These are phyloP conservation scores for Eupithecia exiguata DNA, from an alignment of 2,888 invertebrate genomes.

Conservation along the genomic window DNA sequence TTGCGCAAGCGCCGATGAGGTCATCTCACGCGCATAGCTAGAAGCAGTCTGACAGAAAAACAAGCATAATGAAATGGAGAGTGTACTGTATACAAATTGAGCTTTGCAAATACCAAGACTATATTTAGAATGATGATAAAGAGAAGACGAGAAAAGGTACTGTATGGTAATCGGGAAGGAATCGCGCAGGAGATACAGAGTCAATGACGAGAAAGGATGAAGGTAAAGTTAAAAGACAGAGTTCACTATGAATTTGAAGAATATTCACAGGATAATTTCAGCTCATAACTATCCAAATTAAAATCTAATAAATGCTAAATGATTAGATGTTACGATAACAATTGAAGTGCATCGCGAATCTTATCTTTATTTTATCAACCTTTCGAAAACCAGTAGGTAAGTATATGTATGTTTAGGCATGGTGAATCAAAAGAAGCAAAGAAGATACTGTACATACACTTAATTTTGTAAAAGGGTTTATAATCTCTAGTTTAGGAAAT, in stretches of 20 bases:
- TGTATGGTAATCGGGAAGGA: not conserved
- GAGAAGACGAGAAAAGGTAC: slow-evolving; percentile 12
- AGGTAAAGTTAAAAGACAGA: not conserved
- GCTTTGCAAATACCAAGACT: slow-evolving; percentile 33
- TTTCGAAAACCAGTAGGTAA: not conserved
- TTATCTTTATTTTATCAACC: not conserved
- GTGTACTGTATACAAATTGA: slow-evolving; percentile 34
- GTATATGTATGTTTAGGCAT: not conserved
- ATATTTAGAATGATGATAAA: slow-evolving; percentile 25
- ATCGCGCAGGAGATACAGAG: not conserved
- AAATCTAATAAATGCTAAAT: not conserved
- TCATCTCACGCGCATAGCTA: slow-evolving; percentile 35
- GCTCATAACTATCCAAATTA: not conserved
- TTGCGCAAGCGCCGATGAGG: slow-evolving; percentile 42
- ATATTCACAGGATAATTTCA: not conserved
- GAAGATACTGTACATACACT: not conserved
- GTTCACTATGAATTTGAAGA: not conserved
- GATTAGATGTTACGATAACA: not conserved
- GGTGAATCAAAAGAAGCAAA: not conserved
- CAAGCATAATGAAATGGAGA: slow-evolving; percentile 41
- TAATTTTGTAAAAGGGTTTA: not conserved
- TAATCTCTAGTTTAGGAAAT: not conserved
- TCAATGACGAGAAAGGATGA: not conserved
- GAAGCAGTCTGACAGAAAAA: slow-evolving; percentile 29
- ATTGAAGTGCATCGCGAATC: not conserved